Evolutionary conservation across 2,797 vertebrate species (phyloP), one percentile per base, ranked within the genome.

Genomic region (Eleutherodactylus coqui): DNA sequence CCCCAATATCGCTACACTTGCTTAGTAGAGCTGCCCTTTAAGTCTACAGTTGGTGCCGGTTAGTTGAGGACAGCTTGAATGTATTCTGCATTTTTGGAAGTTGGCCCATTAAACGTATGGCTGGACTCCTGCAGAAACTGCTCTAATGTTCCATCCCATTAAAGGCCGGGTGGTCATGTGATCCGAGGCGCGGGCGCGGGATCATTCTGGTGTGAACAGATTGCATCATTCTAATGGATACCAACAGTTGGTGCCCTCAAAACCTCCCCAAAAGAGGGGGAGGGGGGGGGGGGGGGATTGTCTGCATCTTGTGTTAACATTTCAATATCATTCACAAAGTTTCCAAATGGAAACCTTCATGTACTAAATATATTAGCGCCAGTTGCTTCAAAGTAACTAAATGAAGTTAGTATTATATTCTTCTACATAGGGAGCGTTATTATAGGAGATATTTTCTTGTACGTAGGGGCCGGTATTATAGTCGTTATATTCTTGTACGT

Each of bases 401-500:
- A n/a, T n/a, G n/a, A n/a, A n/a, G n/a, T n/a, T 11, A 10, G n/a
- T 29, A 14, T 60, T 13, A 51, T 51, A 19, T 51, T 51, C 17
- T 21, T 51, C 4, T 51, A 51, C 17, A 51, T 51, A 51, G 49
- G 3, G 0, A n/a, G 53, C 21, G 10, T 21, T 55, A 55, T 55
- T 55, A 55, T 55, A 55, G 53, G 24, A 55, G 53, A 24, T 55
- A 55, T 55, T 24, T 55, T 55, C 8, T 10, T 55, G 24, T 55
- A 55, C 53, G n/a, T 32, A 64, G 60, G 29, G 8, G 60, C 14
- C n/a, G 19, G 55, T 60, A n/a, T 60, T 60, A 60, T 60, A 60
- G 55, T 60, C 27, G 55, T 60, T 60, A 60, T 60, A 60, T 60
- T 60, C 55, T 60, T 60, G 55, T 60, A 55, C 53, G n/a, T 55